Evolutionary conservation across 2,888 invertebrate genomes (phyloP).

Genomic region (Acleris cristana): DNA sequence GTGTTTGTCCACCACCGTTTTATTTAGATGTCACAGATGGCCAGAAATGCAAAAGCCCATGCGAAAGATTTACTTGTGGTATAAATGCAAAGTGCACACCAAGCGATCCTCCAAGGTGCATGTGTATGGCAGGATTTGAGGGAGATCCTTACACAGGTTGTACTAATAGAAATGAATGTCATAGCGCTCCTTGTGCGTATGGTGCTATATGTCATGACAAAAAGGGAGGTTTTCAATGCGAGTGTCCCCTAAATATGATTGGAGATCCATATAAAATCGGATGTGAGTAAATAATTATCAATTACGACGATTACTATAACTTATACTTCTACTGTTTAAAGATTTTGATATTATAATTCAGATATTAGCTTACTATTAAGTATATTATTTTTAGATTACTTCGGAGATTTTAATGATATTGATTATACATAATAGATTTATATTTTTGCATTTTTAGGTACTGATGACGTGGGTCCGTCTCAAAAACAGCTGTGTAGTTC

Average conservation of each 20-base stretch:
- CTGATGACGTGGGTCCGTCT: constrained; percentile 68
- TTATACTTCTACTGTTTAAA: background rate
- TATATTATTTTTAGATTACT: too few species aligned
- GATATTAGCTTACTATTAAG: too few species aligned
- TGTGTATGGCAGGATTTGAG: constrained; percentile 93
- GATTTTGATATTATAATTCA: too few species aligned
- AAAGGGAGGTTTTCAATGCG: constrained; percentile 93
- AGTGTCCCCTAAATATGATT: constrained; percentile 91
- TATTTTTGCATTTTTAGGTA: constrained; percentile 53
- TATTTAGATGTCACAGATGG: constrained; percentile 92
- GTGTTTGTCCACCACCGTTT: constrained; percentile 95
- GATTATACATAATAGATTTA: background rate
- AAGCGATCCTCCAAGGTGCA: constrained; percentile 94
- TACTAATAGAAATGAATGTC: constrained; percentile 93
- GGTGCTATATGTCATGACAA: constrained; percentile 95
- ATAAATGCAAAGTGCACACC: constrained; percentile 95
- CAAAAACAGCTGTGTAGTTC: constrained; percentile 87
- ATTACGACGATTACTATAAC: background rate
- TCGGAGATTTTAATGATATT: too few species aligned
- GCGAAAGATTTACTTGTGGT: constrained; percentile 95
- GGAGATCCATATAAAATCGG: constrained; percentile 94
- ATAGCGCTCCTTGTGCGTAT: constrained; percentile 92
- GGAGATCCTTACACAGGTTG: constrained; percentile 94
- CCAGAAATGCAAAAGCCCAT: constrained; percentile 95
- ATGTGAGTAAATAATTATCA: constrained; percentile 81